Evolutionary conservation across 2,113 vertebrate genomes (phyloP).

Genomic region (Hippocampus mohnikei): DNA sequence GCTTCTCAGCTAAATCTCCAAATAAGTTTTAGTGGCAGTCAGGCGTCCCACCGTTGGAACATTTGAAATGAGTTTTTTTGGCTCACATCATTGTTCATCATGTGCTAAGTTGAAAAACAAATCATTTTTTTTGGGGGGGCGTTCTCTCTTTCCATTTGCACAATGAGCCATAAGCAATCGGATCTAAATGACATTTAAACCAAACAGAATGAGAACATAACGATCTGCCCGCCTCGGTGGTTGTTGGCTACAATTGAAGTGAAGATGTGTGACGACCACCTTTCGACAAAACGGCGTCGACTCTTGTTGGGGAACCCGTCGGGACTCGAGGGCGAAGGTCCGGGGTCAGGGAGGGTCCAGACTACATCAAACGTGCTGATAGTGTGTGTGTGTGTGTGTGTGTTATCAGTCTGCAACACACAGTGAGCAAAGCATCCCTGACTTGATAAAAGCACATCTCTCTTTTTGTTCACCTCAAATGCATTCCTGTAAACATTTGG

Average conservation of each 20-base stretch:
- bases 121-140: neutral
- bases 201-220: neutral
- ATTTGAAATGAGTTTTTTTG: constrained; percentile 40
- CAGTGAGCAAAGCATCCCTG: neutral
- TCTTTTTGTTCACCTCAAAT: too few relatives aligned
- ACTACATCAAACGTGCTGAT: neutral
- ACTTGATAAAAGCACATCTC: too few relatives aligned
- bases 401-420: neutral
- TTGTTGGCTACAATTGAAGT: too few relatives aligned
- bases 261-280: too few relatives aligned
- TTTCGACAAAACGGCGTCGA: too few relatives aligned
- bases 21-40: constrained; percentile 23
- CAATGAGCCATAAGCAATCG: constrained; percentile 61
- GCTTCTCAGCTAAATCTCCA: constrained; percentile 11
- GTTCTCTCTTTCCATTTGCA: constrained; percentile 42
- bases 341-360: neutral
- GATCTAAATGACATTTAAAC: neutral
- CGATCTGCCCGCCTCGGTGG: neutral
- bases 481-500: too few relatives aligned
- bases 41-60: neutral
- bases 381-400: neutral
- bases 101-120: constrained; percentile 37
- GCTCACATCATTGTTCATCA: constrained; percentile 36
- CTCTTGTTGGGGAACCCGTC: too few relatives aligned
- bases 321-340: too few relatives aligned